These are phyloP conservation scores for Papilio polyxenes DNA, from an alignment of 1,140 invertebrate genomes.

Conservation along the genomic window DNA sequence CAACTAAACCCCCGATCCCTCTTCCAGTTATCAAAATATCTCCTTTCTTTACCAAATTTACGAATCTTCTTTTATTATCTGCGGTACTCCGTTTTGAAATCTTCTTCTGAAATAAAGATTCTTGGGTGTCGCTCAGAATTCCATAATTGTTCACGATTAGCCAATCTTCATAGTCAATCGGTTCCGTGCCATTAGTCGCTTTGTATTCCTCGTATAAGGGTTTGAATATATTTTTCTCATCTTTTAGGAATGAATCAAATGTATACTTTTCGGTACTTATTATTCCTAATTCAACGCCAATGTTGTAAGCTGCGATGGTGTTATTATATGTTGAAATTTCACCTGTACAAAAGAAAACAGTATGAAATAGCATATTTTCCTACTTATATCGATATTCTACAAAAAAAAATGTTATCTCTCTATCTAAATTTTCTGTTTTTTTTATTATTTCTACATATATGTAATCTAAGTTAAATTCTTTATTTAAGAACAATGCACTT, in stretches of 20 bases:
- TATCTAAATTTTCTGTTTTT: background rate
- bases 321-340: background rate
- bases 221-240: slow-evolving; percentile 59
- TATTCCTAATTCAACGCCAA: slow-evolving; percentile 61
- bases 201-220: slow-evolving; percentile 54
- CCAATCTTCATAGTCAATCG: slow-evolving; percentile 64
- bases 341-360: background rate
- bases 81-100: slow-evolving; percentile 61
- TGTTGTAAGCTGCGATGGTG: slow-evolving; percentile 47
- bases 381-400: background rate
- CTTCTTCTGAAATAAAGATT: slow-evolving; percentile 63
- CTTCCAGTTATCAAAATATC: slow-evolving; percentile 64
- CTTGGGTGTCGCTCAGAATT: slow-evolving; percentile 60
- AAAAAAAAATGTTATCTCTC: too few relatives aligned
- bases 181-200: slow-evolving; percentile 51
- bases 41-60: slow-evolving; percentile 63
- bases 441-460: too few relatives aligned
- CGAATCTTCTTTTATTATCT: slow-evolving; percentile 61
- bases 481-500: too few relatives aligned
- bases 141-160: slow-evolving; percentile 67
- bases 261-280: slow-evolving; percentile 67
- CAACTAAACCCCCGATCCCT: slow-evolving; percentile 56
- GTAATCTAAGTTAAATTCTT: too few relatives aligned
- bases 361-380: background rate
- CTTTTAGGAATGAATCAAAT: slow-evolving; percentile 54